A percentile compares a stretch with the other conserved stretches of the same genome.
Conservation (phyloP, 1,140 invertebrate species). For the Pissodes strobi region DNA sequence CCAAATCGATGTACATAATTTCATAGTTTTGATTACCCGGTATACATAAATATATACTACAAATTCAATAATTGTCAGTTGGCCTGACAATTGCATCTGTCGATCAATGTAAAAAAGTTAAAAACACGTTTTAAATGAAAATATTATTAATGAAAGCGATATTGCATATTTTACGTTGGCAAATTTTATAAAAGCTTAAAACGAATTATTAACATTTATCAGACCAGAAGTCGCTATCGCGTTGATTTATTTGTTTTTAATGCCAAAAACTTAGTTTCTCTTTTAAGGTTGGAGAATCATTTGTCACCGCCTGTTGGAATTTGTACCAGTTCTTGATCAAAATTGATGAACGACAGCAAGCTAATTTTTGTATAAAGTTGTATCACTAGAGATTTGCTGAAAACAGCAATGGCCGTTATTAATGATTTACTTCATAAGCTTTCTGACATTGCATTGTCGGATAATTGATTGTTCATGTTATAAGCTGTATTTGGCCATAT, state of each 20-base stretch:
- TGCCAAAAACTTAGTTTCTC: slow-evolving; percentile 21
- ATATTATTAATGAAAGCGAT: neutral
- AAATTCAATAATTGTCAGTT: too few relatives aligned
- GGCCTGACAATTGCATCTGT: too few relatives aligned
- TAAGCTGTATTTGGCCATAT: too few relatives aligned
- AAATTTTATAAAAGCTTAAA: neutral
- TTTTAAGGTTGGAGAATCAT: slow-evolving; percentile 22
- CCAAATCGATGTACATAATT: too few relatives aligned
- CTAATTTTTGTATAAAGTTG: slow-evolving; percentile 22
- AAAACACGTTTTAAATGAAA: too few relatives aligned
- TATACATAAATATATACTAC: too few relatives aligned
- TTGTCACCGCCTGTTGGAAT: slow-evolving; percentile 28
- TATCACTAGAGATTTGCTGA: slow-evolving; percentile 7
- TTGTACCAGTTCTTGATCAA: slow-evolving; percentile 21
- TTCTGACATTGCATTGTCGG: too few relatives aligned
- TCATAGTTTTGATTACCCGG: too few relatives aligned
- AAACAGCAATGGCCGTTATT: slow-evolving; percentile 4
- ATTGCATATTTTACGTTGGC: neutral
- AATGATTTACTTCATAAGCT: slow-evolving; percentile 11
- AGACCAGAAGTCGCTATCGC: slow-evolving; percentile 3
- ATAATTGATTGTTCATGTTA: too few relatives aligned
- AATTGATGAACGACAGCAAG: slow-evolving; percentile 23
- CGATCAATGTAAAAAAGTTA: too few relatives aligned
- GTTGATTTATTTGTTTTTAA: slow-evolving; percentile 30
- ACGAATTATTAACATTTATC: slow-evolving; percentile 19